Evolutionary conservation across 1,140 invertebrate genomes (phyloP), one percentile per base, ranked within the genome.

Genomic region (Holotrichia oblita): DNA sequence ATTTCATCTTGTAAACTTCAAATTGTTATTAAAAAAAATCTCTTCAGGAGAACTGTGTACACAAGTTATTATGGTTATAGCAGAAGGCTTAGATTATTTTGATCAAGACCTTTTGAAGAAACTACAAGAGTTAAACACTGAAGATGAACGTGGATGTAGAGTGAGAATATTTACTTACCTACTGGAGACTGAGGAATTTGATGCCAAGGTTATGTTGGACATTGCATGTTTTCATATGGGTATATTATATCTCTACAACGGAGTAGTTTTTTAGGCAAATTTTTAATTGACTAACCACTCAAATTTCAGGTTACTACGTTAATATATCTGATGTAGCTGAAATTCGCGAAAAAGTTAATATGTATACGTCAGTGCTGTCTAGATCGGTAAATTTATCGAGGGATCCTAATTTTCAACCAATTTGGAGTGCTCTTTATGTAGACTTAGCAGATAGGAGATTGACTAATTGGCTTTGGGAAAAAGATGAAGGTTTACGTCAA

Each of bases 51-150:
- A 89, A 4, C 85, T 89, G 41, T 96, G 94, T 84, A 97, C 97
- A 87, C 94, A 98, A 88, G 98, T 97, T 9, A 99, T 99, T 83
- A 99, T 99, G 98, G 87, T 99, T 72, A 94, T 99, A 81, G 99
- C 98, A 9, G 98, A 99, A 89, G 98, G 98, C 27, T 96, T 98
- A 22, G 97, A 98, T 14, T 95, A 97, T 82, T 95, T 97, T 82
- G 96, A 95, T 84, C 98, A 94, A 82, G 78, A 81, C 6, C 93
- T 99, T 69, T 99, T 99, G 86, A 90, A 95, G 83, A 88, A 91
- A 79, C 97, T 95, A 87, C 99, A 99, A 94, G 88, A 90, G 79
- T 96, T 94, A 88, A 99, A 99, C 87, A 95, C 93, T 93, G 89
- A 89, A 41, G 89, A 92, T 79, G 89, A 91, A 82, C 94, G 92